A percentile compares a stretch with the other conserved stretches of the same genome.
These are phyloP conservation scores for Virgularia gustaviana DNA, from an alignment of 92 coral and sea anemone genomes.

Conservation along the genomic window DNA sequence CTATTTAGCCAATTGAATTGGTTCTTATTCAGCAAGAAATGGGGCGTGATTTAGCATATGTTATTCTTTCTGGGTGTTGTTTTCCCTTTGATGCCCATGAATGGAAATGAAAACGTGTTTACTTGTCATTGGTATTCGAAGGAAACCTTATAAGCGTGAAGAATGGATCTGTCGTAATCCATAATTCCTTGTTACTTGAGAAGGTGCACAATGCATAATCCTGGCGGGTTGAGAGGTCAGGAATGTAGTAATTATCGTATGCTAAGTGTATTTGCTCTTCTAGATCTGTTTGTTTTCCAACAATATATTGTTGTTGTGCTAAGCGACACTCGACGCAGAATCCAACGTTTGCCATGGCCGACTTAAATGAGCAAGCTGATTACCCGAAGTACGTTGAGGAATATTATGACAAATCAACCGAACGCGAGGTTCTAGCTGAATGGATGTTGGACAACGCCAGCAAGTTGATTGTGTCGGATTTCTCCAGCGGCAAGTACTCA, in stretches of 20 bases:
- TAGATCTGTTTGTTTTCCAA: conserved; percentile 33
- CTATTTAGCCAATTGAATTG: too few relatives aligned
- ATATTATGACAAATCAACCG: conserved; percentile 35
- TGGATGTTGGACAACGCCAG: conserved; percentile 28
- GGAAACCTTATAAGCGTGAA: too few relatives aligned
- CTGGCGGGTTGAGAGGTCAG: conserved; percentile 31
- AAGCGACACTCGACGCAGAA: too few relatives aligned
- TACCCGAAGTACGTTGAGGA: conserved; percentile 31
- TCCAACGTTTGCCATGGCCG: conserved; percentile 13
- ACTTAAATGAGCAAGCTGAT: conserved; percentile 19
- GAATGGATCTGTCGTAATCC: too few relatives aligned
- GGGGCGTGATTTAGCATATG: too few relatives aligned
- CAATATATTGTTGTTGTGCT: not conserved
- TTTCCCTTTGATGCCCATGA: too few relatives aligned
- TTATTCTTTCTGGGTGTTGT: too few relatives aligned
- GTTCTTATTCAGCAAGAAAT: too few relatives aligned
- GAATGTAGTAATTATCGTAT: conserved; percentile 19
- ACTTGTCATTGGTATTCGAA: too few relatives aligned
- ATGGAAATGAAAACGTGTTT: too few relatives aligned
- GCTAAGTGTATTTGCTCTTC: conserved; percentile 6
- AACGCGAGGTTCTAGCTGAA: conserved; percentile 33
- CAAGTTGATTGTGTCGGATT: conserved; percentile 33
- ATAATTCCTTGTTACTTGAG: too few relatives aligned
- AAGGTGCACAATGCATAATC: not conserved
- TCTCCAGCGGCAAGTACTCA: conserved; percentile 44